A percentile compares a stretch with the other conserved stretches of the same genome.
These are phyloP conservation scores for Spea bombifrons DNA, from an alignment of 2,113 vertebrate species.

Conservation along the genomic window DNA sequence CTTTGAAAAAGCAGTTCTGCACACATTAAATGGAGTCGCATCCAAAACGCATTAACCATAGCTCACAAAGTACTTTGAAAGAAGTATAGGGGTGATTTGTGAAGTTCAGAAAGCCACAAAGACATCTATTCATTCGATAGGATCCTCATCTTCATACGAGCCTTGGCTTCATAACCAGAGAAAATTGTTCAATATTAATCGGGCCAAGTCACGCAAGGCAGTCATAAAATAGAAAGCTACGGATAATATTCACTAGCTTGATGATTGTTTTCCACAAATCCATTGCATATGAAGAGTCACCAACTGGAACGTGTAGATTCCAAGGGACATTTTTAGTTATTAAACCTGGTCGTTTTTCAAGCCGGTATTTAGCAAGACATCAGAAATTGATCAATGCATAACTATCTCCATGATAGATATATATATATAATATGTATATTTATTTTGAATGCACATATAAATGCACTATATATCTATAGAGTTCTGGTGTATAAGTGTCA, in stretches of 20 bases:
- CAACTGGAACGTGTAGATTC: neutral
- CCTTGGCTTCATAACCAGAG: conserved; percentile 26
- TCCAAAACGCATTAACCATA: conserved; percentile 35
- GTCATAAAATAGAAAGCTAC: conserved; percentile 34
- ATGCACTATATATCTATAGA: too few relatives aligned
- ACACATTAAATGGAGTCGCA: conserved; percentile 19
- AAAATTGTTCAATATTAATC: conserved; percentile 28
- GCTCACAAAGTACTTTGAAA: conserved; percentile 19
- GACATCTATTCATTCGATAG: conserved; percentile 34
- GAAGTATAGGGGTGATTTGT: conserved; percentile 30
- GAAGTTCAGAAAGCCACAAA: conserved; percentile 36
- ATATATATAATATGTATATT: too few relatives aligned
- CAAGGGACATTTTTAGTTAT: neutral
- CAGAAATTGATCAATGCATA: too few relatives aligned
- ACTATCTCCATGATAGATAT: too few relatives aligned
- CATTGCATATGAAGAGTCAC: conserved; percentile 8
- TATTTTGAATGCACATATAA: too few relatives aligned
- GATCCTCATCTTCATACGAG: conserved; percentile 26
- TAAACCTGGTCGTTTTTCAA: neutral
- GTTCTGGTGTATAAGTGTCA: too few relatives aligned
- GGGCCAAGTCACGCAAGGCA: conserved; percentile 37
- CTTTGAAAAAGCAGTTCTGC: conserved; percentile 19
- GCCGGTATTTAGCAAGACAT: too few relatives aligned
- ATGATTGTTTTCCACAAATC: conserved; percentile 12
- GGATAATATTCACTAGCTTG: conserved; percentile 35